These are phyloP conservation scores for Gobio occitaniae DNA, from an alignment of 2,797 vertebrate genomes.

Conservation along the genomic window DNA sequence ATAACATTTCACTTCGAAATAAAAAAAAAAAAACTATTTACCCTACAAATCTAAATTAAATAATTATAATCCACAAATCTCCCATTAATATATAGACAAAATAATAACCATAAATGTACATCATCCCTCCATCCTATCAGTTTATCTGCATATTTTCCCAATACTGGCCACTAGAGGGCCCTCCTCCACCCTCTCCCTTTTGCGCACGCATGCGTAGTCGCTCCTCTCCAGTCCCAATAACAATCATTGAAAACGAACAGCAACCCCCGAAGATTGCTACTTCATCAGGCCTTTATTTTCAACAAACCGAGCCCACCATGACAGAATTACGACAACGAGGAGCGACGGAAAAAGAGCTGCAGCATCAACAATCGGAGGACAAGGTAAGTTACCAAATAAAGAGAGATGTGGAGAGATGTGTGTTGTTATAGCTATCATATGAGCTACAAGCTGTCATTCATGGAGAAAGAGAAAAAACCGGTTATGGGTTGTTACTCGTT, in stretches of 20 bases:
- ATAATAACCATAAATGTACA: neutral
- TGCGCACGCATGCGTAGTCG: constrained; percentile 32
- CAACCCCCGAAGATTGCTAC: constrained; percentile 3
- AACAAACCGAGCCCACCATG: constrained; percentile 67
- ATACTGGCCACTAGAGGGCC: neutral
- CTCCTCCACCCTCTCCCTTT: fast-evolving
- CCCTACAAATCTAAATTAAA: neutral
- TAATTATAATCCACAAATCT: neutral
- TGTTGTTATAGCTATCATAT: constrained; percentile 22
- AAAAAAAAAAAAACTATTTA: neutral
- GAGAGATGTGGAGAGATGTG: neutral
- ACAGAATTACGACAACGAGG: constrained; percentile 80
- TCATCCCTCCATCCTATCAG: neutral
- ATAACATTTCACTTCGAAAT: neutral
- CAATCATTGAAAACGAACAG: constrained; percentile 41
- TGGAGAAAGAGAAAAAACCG: neutral
- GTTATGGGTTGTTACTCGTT: neutral
- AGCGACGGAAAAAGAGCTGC: constrained; percentile 70
- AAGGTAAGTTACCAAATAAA: constrained; percentile 70
- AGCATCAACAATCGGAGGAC: constrained; percentile 75
- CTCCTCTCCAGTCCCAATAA: constrained; percentile 28
- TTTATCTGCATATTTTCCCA: neutral
- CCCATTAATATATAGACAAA: neutral
- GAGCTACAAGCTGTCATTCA: constrained; percentile 29
- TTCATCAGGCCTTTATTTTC: constrained; percentile 9